phyloP scores from a whole-genome alignment of 2,888 invertebrate genomes.

The Fragum sueziense region DNA sequence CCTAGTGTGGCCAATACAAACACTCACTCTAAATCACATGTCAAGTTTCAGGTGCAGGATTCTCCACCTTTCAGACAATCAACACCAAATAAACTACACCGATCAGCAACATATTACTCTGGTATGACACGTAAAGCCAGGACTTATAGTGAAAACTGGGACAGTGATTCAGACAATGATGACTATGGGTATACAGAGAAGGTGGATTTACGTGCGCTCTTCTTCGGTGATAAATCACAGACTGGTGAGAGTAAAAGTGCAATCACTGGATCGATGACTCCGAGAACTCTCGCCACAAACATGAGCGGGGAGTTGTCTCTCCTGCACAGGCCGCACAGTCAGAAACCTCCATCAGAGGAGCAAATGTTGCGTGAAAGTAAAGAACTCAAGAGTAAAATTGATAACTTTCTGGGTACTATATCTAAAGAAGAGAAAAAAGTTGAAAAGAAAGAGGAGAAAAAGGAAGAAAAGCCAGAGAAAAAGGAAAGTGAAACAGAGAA shows the following conservation, averaged over 20 bases:
- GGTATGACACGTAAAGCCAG: slow-evolving; percentile 45
- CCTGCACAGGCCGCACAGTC: slow-evolving; percentile 23
- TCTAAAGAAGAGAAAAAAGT: slow-evolving; percentile 35
- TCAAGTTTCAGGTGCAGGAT: slow-evolving; percentile 60
- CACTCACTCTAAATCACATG: slow-evolving; percentile 60
- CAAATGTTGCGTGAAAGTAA: slow-evolving; percentile 52
- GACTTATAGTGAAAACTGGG: slow-evolving; percentile 58
- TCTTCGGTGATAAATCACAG: slow-evolving; percentile 64
- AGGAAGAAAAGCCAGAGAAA: slow-evolving; percentile 36
- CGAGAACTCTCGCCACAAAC: slow-evolving; percentile 51
- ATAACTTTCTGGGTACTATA: slow-evolving; percentile 54
- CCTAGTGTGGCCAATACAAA: slow-evolving; percentile 13
- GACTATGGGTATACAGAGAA: slow-evolving; percentile 63
- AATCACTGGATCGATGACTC: slow-evolving; percentile 53
- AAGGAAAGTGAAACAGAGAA: slow-evolving; percentile 29
- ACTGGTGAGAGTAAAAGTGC: slow-evolving; percentile 53
- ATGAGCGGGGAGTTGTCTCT: slow-evolving; percentile 49
- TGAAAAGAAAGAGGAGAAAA: slow-evolving; percentile 25
- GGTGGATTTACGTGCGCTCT: slow-evolving; percentile 68
- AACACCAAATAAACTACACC: slow-evolving; percentile 46
- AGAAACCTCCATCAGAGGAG: slow-evolving; percentile 53
- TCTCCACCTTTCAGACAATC: slow-evolving; percentile 42
- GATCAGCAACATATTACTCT: slow-evolving; percentile 59
- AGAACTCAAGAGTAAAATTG: slow-evolving; percentile 57
- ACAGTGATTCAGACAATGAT: slow-evolving; percentile 65